Evolutionary conservation across 1,140 invertebrate genomes (phyloP).

Genomic region (Hestina assimilis): DNA sequence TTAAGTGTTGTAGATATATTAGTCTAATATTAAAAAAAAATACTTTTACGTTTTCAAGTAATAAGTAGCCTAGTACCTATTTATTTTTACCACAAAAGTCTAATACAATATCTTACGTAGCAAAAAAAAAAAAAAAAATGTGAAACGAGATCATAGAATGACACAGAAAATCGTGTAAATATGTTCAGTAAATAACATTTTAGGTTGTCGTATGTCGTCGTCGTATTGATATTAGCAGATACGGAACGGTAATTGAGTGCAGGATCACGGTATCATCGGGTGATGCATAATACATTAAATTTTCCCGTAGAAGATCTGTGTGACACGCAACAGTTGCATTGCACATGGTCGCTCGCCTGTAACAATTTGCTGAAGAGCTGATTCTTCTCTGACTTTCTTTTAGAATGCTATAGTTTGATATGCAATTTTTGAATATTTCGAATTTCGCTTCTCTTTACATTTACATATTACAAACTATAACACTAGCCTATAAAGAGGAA

Average conservation of each 20-base stretch:
- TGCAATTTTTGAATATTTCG: background rate
- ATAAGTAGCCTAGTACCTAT: too few relatives aligned
- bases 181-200: background rate
- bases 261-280: background rate
- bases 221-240: background rate
- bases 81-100: too few relatives aligned
- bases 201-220: background rate
- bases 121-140: too few relatives aligned
- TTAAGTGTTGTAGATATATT: too few relatives aligned
- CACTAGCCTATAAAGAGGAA: too few relatives aligned
- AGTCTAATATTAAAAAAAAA: too few relatives aligned
- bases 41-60: too few relatives aligned
- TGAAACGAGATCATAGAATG: too few relatives aligned
- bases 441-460: background rate
- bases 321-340: slow-evolving; percentile 61
- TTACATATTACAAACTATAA: too few relatives aligned
- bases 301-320: slow-evolving; percentile 47
- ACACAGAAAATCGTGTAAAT: background rate
- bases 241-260: background rate
- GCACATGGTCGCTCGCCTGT: slow-evolving; percentile 52
- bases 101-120: too few relatives aligned
- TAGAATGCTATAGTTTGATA: slow-evolving; percentile 28
- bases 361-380: slow-evolving; percentile 48
- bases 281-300: slow-evolving; percentile 67
- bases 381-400: slow-evolving; percentile 62